Base-by-base conservation (phyloP, 2,797 vertebrate genomes). In the Siniperca scherzeri region DNA sequence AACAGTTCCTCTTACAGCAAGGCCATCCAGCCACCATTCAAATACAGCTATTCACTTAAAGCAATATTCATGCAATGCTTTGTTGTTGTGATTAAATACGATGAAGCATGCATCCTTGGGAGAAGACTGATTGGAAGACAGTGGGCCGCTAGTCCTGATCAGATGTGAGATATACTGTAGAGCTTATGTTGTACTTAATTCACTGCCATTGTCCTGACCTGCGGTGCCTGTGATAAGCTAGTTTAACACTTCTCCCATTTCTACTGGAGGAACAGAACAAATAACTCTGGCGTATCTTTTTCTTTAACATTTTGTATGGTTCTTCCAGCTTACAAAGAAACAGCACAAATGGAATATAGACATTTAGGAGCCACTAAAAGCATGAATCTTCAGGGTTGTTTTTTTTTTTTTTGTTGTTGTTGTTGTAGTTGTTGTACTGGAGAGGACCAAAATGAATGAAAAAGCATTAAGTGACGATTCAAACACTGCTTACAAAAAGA, bases 141-240 rank as follows among this genome's bases (percentile, higher is more conserved):
- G 30, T 14, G 46, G 50, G 27, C 50, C 48, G 14, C 61, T 46
- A 11, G 36, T 78, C 72, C 21, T 70, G 33, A 73, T 76, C 68
- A 65, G 72, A 84, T 25, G 30, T 56, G 85, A 89, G 88, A 87
- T 81, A 50, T 56, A 86, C 89, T 84, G 80, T 85, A 87, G 84
- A 87, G 77, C 64, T 89, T 52, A 8, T 80, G 82, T 85, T 81
- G 76, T 88, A 74, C 85, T 91, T 75, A 69, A 62, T 81, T 92
- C 94, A 95, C 95, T 95, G 95, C 95, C 95, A 91, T 93, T 60
- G 85, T 84, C 89, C 92, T 73, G 84, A 93, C 93, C 94, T 89
- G 86, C 85, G 91, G 94, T 95, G 93, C 94, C 94, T 95, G 93
- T 89, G 87, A 89, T 80, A 81, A 87, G 88, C 79, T 79, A 81